Base-by-base conservation (phyloP, 2,113 vertebrate species). In the Gasterosteus aculeatus region DNA sequence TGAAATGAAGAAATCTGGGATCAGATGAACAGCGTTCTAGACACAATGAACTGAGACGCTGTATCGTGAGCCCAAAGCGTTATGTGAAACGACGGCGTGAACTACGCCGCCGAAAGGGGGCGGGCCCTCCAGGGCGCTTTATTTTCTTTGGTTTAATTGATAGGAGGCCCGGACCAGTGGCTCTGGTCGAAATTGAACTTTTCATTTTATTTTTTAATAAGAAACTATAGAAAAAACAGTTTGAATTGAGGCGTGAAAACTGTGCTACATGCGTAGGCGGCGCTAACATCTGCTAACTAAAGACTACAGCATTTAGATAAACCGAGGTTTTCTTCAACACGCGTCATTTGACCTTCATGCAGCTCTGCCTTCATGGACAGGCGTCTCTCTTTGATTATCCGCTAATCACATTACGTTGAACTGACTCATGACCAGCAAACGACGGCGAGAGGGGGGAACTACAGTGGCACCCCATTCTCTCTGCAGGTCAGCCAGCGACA, bases 1-100 rank as follows among this genome's bases (percentile, higher is more conserved):
- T 10, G 49, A 77, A 82, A 66, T 66, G 72, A 77, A 77, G 66
- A 78, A 85, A 87, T 87, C 78, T 86, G 60, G 64, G 67, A 81
- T 91, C 69, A 82, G 72, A 81, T 69, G 60, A 29, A 33, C 22
- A 18, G 49, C 57, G 19, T 78, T 57, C 26, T 72, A 29, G 60
- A 61, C 26, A 5, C 35, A 22, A 65, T 46, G 31, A 33, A 67
- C 39, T 0, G 5, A 61, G 54, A 49, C 53, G 2, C 35, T 6
- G 0, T 41, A 35, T 29, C 9, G 29, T 19, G 19, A 7, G 2
- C 10, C 5, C 5, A 22, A 59, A 31, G 54, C 44, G 4, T 68
- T 26, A 38, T 9, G 47, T 15, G 5, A 72, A 77, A 33, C 11
- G 2, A 26, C 14, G 38, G 58, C 29, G 18, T 54, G 12, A 39